These are phyloP conservation scores for Hylyphantes graminicola DNA, from an alignment of 1,140 invertebrate species.

Conservation along the genomic window DNA sequence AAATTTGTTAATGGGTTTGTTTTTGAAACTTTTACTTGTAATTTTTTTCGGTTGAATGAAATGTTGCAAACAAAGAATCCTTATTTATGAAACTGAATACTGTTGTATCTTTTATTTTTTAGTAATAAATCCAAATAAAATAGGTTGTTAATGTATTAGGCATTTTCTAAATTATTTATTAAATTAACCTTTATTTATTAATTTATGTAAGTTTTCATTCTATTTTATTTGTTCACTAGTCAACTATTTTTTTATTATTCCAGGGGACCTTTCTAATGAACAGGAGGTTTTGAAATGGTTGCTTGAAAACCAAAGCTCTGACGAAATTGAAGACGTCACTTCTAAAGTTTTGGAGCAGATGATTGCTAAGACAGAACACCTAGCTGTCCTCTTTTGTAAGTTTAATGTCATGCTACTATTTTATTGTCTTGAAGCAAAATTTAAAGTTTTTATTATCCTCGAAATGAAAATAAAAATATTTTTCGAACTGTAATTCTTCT, in stretches of 20 bases:
- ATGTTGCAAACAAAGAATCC: too few relatives aligned
- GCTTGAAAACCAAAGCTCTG: conserved; percentile 74
- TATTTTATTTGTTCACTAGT: not conserved
- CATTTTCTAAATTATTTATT: too few relatives aligned
- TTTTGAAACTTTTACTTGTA: too few relatives aligned
- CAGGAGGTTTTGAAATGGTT: conserved; percentile 65
- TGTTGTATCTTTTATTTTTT: not conserved
- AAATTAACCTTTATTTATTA: too few relatives aligned
- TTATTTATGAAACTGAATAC: too few relatives aligned
- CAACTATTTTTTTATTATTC: conserved; percentile 62
- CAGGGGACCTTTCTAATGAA: conserved; percentile 64
- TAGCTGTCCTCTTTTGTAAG: conserved; percentile 94
- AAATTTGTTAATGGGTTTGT: too few relatives aligned
- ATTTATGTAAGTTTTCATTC: too few relatives aligned
- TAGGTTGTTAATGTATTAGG: too few relatives aligned
- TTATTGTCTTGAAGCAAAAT: too few relatives aligned
- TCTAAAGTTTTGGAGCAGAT: conserved; percentile 92
- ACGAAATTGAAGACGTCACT: conserved; percentile 95
- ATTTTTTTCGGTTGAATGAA: not conserved
- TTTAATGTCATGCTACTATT: conserved; percentile 60
- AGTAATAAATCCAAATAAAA: not conserved
- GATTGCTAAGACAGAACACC: conserved; percentile 86
- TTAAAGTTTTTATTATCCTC: too few relatives aligned
- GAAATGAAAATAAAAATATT: too few relatives aligned
- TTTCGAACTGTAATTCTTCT: too few relatives aligned